Conservation (phyloP, 2,113 vertebrate species). For the Suricata suricatta region DNA sequence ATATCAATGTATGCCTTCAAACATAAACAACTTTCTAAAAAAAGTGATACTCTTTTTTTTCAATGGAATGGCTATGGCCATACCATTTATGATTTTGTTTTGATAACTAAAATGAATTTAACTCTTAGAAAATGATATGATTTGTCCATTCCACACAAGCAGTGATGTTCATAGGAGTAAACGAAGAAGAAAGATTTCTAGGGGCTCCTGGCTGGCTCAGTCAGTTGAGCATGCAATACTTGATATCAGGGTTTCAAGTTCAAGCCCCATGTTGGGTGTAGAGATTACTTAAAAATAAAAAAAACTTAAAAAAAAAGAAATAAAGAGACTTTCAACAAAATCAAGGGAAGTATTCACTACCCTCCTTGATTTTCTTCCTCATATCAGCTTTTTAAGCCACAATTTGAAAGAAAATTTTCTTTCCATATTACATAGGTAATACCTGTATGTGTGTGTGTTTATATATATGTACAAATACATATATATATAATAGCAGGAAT, state of each 20-base stretch:
- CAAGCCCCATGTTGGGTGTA: no score
- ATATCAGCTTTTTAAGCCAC: not conserved
- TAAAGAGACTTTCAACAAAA: not conserved
- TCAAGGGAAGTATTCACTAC: not conserved
- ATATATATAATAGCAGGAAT: no score
- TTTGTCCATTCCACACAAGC: not conserved
- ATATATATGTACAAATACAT: not conserved
- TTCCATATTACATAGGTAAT: not conserved
- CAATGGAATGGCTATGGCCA: not conserved
- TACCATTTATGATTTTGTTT: not conserved
- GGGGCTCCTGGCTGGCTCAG: no score
- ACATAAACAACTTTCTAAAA: not conserved
- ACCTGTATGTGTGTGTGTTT: not conserved
- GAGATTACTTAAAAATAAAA: no score
- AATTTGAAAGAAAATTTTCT: not conserved
- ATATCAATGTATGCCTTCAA: not conserved
- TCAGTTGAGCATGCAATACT: no score
- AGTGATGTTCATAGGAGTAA: not conserved
- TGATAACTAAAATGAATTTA: not conserved
- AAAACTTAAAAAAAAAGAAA: no score
- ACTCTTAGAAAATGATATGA: not conserved
- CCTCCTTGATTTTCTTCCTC: not conserved
- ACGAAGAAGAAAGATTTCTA: not conserved
- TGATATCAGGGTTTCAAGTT: no score
- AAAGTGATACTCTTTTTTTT: not conserved